phyloP scores from a whole-genome alignment of 1,140 invertebrate species.

The Lepidurus apus region DNA sequence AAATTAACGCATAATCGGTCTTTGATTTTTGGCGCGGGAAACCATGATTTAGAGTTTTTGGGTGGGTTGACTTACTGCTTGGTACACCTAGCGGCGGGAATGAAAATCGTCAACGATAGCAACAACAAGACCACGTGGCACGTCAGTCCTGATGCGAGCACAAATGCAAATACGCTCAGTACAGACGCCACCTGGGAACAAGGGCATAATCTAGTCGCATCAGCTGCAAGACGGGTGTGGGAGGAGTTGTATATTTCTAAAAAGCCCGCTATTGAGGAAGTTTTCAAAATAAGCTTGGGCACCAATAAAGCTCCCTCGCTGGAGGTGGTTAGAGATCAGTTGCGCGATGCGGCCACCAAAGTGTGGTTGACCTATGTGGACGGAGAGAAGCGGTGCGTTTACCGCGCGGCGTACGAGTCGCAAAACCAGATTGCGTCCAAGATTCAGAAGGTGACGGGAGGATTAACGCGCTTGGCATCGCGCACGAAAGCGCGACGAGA shows the following conservation, averaged over 20 bases:
- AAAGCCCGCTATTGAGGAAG: conserved; percentile 88
- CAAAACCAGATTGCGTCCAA: conserved; percentile 51
- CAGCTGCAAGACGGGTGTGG: conserved; percentile 90
- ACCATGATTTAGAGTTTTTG: conserved; percentile 91
- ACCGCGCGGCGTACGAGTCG: conserved; percentile 52
- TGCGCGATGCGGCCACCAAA: conserved; percentile 76
- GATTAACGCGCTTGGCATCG: conserved; percentile 77
- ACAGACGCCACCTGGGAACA: conserved; percentile 65
- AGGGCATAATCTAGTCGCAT: conserved; percentile 74
- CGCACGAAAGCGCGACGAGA: conserved; percentile 60
- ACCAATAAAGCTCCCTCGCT: conserved; percentile 69
- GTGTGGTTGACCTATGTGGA: conserved; percentile 88
- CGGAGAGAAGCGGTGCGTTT: conserved; percentile 75
- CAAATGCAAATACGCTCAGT: conserved; percentile 48
- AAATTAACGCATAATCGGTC: conserved; percentile 76
- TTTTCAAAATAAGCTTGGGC: conserved; percentile 80
- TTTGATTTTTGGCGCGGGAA: conserved; percentile 86
- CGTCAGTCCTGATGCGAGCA: conserved; percentile 62
- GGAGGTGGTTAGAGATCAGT: conserved; percentile 66
- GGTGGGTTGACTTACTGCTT: conserved; percentile 92
- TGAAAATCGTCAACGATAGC: conserved; percentile 74
- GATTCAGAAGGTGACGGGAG: conserved; percentile 92
- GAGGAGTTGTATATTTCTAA: conserved; percentile 94
- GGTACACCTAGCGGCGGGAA: conserved; percentile 84
- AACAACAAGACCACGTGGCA: conserved; percentile 82